Evolutionary conservation across 2,797 vertebrate species (phyloP).

Genomic region (Rhinatrema bivittatum): DNA sequence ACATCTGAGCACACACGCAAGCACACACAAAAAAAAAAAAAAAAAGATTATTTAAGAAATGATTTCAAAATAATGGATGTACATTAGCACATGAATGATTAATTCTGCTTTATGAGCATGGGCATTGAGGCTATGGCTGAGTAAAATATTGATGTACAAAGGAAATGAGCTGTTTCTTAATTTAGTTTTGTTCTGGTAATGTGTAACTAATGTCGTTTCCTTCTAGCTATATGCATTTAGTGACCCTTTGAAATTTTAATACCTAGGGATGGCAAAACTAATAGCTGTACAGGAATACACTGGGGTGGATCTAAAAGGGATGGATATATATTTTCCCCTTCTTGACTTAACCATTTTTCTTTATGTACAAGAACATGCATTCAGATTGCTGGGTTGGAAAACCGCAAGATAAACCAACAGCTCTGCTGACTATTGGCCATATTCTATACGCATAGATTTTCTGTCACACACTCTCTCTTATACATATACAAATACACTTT

Average conservation of each 20-base stretch:
- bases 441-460: no score
- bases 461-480: no score
- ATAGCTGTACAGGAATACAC: constrained; percentile 23
- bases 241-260: constrained; percentile 48
- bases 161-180: constrained; percentile 56
- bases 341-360: no score
- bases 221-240: constrained; percentile 40
- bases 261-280: constrained; percentile 31
- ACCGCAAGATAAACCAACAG: no score
- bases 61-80: constrained; percentile 55
- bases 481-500: no score
- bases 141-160: constrained; percentile 52
- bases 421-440: no score
- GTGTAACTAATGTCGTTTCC: constrained; percentile 51
- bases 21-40: no score
- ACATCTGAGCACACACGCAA: constrained; percentile 26
- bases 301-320: constrained; percentile 13
- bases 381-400: no score
- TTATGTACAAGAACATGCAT: no score
- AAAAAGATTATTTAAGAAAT: constrained; percentile 44
- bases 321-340: background rate
- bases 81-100: constrained; percentile 45
- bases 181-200: constrained; percentile 55
- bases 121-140: constrained; percentile 38
- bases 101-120: constrained; percentile 37